Base-by-base conservation (phyloP, 2,797 vertebrate species). In the Australoheros facetus region DNA sequence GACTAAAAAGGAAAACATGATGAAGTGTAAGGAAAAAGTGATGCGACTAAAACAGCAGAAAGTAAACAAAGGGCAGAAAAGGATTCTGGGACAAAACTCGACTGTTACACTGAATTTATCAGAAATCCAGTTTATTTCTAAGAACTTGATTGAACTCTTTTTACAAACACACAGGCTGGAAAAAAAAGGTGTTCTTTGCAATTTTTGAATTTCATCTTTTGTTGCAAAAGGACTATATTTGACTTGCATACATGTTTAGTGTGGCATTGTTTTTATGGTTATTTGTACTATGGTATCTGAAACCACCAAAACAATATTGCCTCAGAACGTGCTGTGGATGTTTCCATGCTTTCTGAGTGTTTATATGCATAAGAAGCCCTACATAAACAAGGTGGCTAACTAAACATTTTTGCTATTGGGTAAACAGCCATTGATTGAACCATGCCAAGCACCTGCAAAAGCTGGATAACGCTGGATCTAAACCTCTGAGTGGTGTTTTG, bases 381-480 rank as follows among this genome's bases (percentile, higher is more conserved):
- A 66, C 66, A 81, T 92, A 94, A 92, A 94, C 90, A 91, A 51
- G 77, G 82, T 45, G 75, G 71, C 81, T 85, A 75, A 80, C 85
- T 88, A 94, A 92, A 93, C 87, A 91, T 91, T 93, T 90, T 92
- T 81, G 76, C 84, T 83, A 57, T 89, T 87, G 82, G 75, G 80
- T 93, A 92, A 93, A 94, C 88, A 89, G 60, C 78, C 79, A 88
- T 73, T 86, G 91, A 92, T 87, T 92, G 83, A 88, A 88, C 81
- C 71, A 55, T 84, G 89, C 86, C 91, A 85, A 92, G 84, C 91
- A 94, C 94, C 94, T 95, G 92, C 89, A 92, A 87, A 91, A 87
- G 85, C 87, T 91, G 90, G 77, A 89, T 28, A 81, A 81, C 72
- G 71, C 78, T 83, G 83, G 80, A 77, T 85, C 85, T 60, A 86